These are phyloP conservation scores for Ischnura elegans DNA, from an alignment of 2,888 invertebrate genomes.

Conservation along the genomic window DNA sequence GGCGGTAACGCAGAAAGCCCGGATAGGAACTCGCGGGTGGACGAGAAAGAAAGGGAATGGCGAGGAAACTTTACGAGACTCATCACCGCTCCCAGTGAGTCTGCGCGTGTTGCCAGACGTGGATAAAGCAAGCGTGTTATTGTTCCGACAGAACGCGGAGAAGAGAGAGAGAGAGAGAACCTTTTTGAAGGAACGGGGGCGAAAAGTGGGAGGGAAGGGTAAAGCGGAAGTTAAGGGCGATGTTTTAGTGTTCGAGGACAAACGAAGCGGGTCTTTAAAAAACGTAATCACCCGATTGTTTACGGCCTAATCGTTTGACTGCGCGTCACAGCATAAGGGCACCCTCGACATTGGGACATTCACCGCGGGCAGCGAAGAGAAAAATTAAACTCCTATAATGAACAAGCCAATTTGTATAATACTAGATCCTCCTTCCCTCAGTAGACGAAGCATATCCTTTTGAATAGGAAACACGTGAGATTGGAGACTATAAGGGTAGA, in stretches of 20 bases:
- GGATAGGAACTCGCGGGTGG: too few species aligned
- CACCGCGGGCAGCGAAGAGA: neutral
- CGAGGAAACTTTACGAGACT: neutral
- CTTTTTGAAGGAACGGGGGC: neutral
- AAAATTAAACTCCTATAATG: neutral
- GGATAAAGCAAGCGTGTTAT: conserved; percentile 23
- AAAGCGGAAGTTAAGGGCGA: neutral
- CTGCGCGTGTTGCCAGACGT: neutral
- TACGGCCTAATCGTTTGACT: neutral
- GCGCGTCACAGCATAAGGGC: neutral
- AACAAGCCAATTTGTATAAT: neutral
- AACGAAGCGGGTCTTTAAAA: neutral
- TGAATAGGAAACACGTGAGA: neutral
- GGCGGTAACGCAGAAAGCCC: too few species aligned
- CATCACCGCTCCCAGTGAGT: neutral
- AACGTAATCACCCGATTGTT: neutral
- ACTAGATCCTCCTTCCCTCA: neutral
- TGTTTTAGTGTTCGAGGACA: neutral
- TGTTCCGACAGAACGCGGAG: neutral
- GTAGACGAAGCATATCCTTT: neutral
- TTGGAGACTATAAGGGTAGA: neutral
- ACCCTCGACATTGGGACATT: too few species aligned
- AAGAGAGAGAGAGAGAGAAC: neutral
- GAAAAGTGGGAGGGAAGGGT: neutral
- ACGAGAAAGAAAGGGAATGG: neutral